Percentiles rank a stretch among this genome's conserved stretches.
These are phyloP conservation scores for Syngnathus acus DNA, from an alignment of 2,797 vertebrate genomes.

Conservation along the genomic window DNA sequence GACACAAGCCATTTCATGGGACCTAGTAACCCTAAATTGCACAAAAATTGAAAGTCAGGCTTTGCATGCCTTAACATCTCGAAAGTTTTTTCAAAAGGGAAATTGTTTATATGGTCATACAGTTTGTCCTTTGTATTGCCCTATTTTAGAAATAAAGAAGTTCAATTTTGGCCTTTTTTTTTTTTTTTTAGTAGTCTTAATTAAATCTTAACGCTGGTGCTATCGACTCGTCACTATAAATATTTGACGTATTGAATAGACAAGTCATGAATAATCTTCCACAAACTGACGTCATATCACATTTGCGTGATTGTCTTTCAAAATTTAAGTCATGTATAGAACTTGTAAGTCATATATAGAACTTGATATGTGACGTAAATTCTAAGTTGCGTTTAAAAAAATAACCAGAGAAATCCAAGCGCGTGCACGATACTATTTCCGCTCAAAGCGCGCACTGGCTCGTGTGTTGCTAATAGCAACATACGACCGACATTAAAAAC, in stretches of 20 bases:
- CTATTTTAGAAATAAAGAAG: slow-evolving; percentile 76
- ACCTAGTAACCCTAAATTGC: slow-evolving; percentile 57
- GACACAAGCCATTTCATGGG: slow-evolving; percentile 55
- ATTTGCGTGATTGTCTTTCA: not conserved
- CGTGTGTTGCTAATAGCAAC: slow-evolving; percentile 1
- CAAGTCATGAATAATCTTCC: not conserved
- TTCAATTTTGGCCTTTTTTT: slow-evolving; percentile 37
- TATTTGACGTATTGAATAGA: not conserved
- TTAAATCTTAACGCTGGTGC: too few relatives aligned
- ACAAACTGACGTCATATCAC: not conserved
- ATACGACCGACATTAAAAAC: not conserved
- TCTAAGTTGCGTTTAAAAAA: not conserved
- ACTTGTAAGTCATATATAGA: not conserved
- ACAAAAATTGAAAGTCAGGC: slow-evolving; percentile 53
- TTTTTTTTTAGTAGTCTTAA: too few relatives aligned
- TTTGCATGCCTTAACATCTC: slow-evolving; percentile 65
- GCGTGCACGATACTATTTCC: not conserved
- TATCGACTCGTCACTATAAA: too few relatives aligned
- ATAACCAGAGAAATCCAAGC: not conserved
- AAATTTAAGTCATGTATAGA: not conserved
- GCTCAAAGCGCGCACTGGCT: not conserved
- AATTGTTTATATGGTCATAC: slow-evolving; percentile 69
- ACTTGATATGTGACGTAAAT: not conserved
- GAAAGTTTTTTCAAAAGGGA: slow-evolving; percentile 60
- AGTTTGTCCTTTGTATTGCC: slow-evolving; percentile 63